phyloP scores from a whole-genome alignment of 2,888 invertebrate genomes.

The Cerceris rybyensis region DNA sequence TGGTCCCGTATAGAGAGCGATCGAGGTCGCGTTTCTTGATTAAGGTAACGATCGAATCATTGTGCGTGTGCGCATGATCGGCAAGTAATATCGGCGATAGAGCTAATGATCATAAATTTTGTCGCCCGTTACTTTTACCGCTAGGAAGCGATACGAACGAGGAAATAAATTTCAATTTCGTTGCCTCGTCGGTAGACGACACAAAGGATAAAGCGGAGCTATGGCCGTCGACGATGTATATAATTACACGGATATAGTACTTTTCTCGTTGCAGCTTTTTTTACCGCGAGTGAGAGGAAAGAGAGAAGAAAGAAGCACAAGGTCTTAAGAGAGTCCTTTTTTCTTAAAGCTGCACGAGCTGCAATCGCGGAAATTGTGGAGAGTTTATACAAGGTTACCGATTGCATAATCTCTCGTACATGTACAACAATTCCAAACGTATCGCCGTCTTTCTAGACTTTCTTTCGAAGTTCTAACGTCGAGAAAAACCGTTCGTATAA shows the following conservation, averaged over 20 bases:
- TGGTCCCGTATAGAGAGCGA: conserved; percentile 30
- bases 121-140: conserved; percentile 34
- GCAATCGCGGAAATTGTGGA: conserved; percentile 60
- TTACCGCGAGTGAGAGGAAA: conserved; percentile 26
- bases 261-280: conserved; percentile 23
- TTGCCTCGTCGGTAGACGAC: background rate
- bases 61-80: background rate
- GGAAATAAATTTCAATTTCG: conserved; percentile 28
- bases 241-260: conserved; percentile 37
- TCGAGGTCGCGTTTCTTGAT: conserved; percentile 35
- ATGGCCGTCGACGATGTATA: background rate
- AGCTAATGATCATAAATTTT: conserved; percentile 29
- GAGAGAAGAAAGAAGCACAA: conserved; percentile 59
- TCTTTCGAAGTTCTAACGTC: conserved; percentile 49
- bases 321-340: conserved; percentile 51
- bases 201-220: conserved; percentile 1
- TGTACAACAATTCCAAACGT: conserved; percentile 15
- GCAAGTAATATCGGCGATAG: background rate
- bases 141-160: conserved; percentile 34
- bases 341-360: conserved; percentile 32
- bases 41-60: conserved; percentile 29
- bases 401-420: conserved; percentile 46
- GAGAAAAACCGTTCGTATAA: conserved; percentile 4
- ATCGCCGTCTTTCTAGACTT: conserved; percentile 48
- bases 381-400: conserved; percentile 55